Base-by-base conservation (phyloP, 2,113 vertebrate genomes). In the Ciconia stormi region DNA sequence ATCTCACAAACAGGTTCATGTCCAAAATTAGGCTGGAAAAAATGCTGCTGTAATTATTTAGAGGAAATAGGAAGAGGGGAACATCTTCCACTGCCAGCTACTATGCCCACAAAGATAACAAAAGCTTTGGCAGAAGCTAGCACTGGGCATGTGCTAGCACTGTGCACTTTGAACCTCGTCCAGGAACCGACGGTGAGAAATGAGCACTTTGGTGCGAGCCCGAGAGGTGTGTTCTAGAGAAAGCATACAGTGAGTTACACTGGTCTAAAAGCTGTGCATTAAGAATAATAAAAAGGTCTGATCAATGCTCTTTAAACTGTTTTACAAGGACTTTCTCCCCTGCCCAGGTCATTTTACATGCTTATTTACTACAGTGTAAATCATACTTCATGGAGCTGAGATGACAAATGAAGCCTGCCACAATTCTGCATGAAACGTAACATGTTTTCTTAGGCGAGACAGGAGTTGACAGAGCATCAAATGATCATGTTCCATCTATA, bases 391-490 rank as follows among this genome's bases (percentile, higher is more conserved):
- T 34, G 69, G 38, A 65, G 38, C 58, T 62, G 71, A 81, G 71
- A 91, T 90, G 93, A 97, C 87, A 96, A 95, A 95, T 86, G 79
- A 96, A 89, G 58, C 58, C 84, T 96, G 94, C 87, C 76, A 91
- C 63, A 74, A 81, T 78, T 66, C 87, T 91, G 95, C 82, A 88
- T 77, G 74, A 94, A 86, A 95, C 34, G 82, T 42, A 95, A 82
- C 87, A 17, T 90, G 93, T 96, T 96, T 97, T 94, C 93, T 97
- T 96, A 88, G 79, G 49, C 2, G 0, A 97, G 95, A 94, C 94
- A 78, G 89, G 85, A 97, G 93, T 67, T 96, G 96, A 96, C 96
- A 96, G 94, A 96, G 91, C 95, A 86, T 94, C 94, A 95, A 96
- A 95, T 80, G 84, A 90, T 97, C 91, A 13, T 63, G 67, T 94